Conservation (phyloP, 2,888 invertebrate genomes). For the Rutpela maculata region DNA sequence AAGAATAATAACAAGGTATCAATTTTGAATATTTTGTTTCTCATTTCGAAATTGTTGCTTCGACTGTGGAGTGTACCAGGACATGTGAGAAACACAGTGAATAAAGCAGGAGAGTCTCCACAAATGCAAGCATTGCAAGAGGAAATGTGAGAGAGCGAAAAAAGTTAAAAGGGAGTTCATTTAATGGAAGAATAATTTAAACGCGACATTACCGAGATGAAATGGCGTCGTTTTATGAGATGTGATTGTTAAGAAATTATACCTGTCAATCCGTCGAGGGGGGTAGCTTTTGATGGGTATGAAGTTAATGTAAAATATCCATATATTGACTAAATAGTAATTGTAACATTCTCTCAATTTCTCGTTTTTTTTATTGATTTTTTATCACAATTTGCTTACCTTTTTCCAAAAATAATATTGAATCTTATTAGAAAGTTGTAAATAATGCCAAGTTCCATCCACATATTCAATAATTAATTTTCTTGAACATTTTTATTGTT, state of each 20-base stretch:
- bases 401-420: no score
- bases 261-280: not conserved
- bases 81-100: constrained; percentile 8
- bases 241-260: not conserved
- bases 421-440: no score
- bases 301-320: not conserved
- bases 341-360: no score
- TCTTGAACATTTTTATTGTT: no score
- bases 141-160: constrained; percentile 3
- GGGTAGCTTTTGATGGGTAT: not conserved
- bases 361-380: no score
- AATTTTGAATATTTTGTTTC: not conserved
- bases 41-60: not conserved
- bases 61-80: not conserved
- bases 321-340: no score
- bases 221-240: constrained; percentile 25
- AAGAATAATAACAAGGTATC: not conserved
- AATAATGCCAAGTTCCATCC: no score
- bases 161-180: constrained; percentile 8
- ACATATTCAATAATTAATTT: no score
- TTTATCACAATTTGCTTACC: no score
- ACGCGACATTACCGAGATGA: constrained; percentile 20
- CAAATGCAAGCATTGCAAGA: not conserved
- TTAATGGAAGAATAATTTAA: constrained; percentile 35
- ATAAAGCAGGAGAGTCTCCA: not conserved